phyloP scores from a whole-genome alignment of 2,113 vertebrate species.

The Pongo abelii region DNA sequence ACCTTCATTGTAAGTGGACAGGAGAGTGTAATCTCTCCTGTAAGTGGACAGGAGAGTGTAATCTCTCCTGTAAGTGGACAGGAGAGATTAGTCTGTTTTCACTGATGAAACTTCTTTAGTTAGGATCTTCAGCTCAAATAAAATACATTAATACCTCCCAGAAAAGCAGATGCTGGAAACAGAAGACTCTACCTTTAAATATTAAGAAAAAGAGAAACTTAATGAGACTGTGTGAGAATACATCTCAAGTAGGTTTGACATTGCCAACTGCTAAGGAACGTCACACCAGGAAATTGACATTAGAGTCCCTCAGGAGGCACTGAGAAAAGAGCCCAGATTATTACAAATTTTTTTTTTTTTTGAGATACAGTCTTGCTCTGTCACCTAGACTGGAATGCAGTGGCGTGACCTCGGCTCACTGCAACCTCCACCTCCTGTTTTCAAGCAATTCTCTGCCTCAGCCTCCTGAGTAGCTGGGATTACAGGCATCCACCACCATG shows the following conservation, averaged over 20 bases:
- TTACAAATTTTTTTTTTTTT: background rate
- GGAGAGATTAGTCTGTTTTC: background rate
- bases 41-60: background rate
- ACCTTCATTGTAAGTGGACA: background rate
- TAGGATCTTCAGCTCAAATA: background rate
- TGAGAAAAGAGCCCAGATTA: background rate
- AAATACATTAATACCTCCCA: background rate
- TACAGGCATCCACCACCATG: too few species aligned
- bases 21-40: background rate
- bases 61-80: background rate
- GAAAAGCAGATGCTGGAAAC: background rate
- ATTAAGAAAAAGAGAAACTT: constrained; percentile 24
- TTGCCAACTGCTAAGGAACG: background rate
- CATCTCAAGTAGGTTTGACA: background rate
- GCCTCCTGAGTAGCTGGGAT: too few species aligned
- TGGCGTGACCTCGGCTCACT: too few species aligned
- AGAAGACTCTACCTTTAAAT: background rate
- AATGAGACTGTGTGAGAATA: background rate
- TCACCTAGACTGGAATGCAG: too few species aligned
- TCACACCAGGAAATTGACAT: background rate
- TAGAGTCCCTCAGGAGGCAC: background rate
- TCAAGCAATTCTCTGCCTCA: too few species aligned
- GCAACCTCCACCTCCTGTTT: too few species aligned
- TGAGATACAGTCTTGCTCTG: too few species aligned
- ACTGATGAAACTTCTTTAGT: background rate